phyloP scores from a whole-genome alignment of 2,797 vertebrate genomes.

The Delichon dasypus region DNA sequence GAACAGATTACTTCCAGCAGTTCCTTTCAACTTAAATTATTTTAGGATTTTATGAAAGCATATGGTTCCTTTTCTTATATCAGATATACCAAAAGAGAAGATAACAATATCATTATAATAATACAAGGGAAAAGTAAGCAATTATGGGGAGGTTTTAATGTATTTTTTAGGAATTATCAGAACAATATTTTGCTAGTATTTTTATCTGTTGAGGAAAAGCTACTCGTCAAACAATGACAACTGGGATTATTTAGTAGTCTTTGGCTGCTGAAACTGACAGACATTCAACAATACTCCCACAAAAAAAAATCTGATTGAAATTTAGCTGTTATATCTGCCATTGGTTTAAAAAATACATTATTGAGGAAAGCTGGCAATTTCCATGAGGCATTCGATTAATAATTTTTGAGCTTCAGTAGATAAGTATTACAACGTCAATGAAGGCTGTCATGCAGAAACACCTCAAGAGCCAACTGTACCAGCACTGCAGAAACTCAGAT shows the following conservation, averaged over 20 bases:
- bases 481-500: neutral
- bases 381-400: neutral
- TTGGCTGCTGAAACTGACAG: neutral
- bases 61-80: neutral
- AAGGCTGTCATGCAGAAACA: neutral
- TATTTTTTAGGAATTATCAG: neutral
- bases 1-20: neutral
- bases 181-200: neutral
- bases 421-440: neutral
- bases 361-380: neutral
- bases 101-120: neutral
- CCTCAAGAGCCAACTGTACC: neutral
- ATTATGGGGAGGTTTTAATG: neutral
- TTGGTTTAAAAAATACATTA: neutral
- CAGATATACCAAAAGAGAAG: neutral
- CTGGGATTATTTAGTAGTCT: neutral
- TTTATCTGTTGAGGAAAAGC: neutral
- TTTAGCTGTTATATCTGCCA: neutral
- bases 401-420: neutral
- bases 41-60: neutral
- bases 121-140: neutral
- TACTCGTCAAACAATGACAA: neutral
- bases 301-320: neutral
- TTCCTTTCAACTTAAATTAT: neutral
- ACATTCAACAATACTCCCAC: conserved; percentile 10